Evolutionary conservation across 2,888 invertebrate species (phyloP).

Genomic region (Thymelicus sylvestris): DNA sequence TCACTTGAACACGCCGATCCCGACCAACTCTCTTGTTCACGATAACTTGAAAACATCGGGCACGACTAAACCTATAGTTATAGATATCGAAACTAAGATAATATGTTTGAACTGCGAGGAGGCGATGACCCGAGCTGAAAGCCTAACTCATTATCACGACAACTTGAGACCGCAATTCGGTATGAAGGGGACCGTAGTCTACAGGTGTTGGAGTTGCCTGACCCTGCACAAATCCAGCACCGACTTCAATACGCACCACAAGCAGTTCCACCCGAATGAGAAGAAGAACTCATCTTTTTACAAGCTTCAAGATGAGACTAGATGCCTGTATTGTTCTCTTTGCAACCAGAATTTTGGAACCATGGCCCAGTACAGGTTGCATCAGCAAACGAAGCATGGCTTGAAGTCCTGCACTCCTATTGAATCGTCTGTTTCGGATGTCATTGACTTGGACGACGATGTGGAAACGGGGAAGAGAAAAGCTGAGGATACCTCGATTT

Average conservation of each 20-base stretch:
- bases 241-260: conserved; percentile 66
- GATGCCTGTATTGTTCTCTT: conserved; percentile 50
- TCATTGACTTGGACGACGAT: conserved; percentile 41
- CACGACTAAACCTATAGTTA: background rate
- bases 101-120: conserved; percentile 67
- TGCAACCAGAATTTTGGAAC: conserved; percentile 56
- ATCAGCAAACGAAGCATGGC: conserved; percentile 54
- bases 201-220: conserved; percentile 75
- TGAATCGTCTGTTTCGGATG: conserved; percentile 24
- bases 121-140: conserved; percentile 49
- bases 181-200: conserved; percentile 64
- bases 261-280: conserved; percentile 49
- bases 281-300: conserved; percentile 59
- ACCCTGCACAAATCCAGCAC: conserved; percentile 56
- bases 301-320: conserved; percentile 51
- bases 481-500: conserved; percentile 24
- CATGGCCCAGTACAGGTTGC: conserved; percentile 54
- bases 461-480: conserved; percentile 40
- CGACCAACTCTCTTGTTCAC: conserved; percentile 43
- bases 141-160: conserved; percentile 55
- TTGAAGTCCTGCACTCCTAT: conserved; percentile 22
- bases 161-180: conserved; percentile 54
- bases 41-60: conserved; percentile 28
- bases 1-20: conserved; percentile 46
- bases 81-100: conserved; percentile 39